A percentile compares a stretch with the other conserved stretches of the same genome.
Evolutionary conservation across 2,113 vertebrate species (phyloP).

Genomic region (Ariopsis seemanni): DNA sequence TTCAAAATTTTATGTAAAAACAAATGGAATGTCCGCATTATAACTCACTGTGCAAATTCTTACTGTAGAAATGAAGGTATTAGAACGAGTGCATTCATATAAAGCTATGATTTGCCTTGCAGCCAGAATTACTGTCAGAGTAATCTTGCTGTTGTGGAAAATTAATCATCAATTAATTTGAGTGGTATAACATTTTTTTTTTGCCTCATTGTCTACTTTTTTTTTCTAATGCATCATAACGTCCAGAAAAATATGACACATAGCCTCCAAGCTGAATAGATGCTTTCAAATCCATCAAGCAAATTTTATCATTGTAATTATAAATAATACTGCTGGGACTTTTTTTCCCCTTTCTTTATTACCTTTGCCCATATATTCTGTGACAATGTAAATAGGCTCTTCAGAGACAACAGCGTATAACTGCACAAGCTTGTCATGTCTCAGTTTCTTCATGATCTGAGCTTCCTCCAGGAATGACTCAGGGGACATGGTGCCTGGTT

Average conservation of each 20-base stretch:
- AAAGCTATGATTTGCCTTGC: too few relatives aligned
- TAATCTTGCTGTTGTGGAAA: too few relatives aligned
- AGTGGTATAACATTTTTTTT: too few relatives aligned
- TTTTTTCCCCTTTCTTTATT: background rate
- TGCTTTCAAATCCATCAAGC: background rate
- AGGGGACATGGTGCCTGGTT: slow-evolving; percentile 98
- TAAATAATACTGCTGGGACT: background rate
- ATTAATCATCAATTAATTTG: too few relatives aligned
- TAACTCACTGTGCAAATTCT: too few relatives aligned
- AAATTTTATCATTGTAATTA: background rate
- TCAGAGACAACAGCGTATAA: slow-evolving; percentile 97
- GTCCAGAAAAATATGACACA: background rate
- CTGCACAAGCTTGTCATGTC: slow-evolving; percentile 96
- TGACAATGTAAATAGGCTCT: slow-evolving; percentile 98
- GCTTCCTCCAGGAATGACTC: slow-evolving; percentile 98
- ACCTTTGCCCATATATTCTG: slow-evolving; percentile 99
- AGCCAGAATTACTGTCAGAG: too few relatives aligned
- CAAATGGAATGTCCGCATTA: too few relatives aligned
- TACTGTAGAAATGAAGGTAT: too few relatives aligned
- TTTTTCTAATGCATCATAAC: background rate
- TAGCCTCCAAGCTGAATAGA: background rate
- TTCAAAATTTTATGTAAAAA: background rate
- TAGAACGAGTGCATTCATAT: too few relatives aligned
- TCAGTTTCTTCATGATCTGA: slow-evolving; percentile 99
- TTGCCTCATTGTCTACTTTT: background rate